Percentiles rank a stretch among this genome's conserved stretches.
phyloP scores from a whole-genome alignment of 2,797 vertebrate genomes.

The Jordanella pulchra region DNA sequence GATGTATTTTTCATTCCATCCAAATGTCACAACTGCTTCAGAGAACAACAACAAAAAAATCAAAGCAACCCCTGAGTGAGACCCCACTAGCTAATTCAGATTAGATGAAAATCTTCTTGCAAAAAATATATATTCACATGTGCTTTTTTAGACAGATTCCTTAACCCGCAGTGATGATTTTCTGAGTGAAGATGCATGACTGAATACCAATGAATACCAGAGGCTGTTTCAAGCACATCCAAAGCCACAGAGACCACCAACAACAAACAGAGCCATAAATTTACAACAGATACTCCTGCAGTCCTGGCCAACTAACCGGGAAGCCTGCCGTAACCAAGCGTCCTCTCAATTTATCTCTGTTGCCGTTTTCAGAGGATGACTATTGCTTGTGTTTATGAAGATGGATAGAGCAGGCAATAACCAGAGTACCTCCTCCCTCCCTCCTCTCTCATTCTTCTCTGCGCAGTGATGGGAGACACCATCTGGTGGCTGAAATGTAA shows the following conservation, averaged over 20 bases:
- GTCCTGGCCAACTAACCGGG: slow-evolving; percentile 55
- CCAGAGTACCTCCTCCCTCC: slow-evolving; percentile 35
- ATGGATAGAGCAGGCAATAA: slow-evolving; percentile 65
- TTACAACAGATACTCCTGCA: slow-evolving; percentile 47
- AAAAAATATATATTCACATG: not conserved
- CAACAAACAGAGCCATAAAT: slow-evolving; percentile 49
- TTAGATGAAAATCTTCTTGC: not conserved
- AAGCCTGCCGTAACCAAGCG: slow-evolving; percentile 56
- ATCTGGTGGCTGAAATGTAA: slow-evolving; percentile 71
- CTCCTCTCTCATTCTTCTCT: slow-evolving; percentile 28
- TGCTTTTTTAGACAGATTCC: slow-evolving; percentile 1
- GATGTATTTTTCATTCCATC: not conserved
- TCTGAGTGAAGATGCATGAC: slow-evolving; percentile 30
- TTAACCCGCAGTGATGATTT: slow-evolving; percentile 14
- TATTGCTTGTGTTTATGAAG: slow-evolving; percentile 72
- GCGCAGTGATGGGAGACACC: slow-evolving; percentile 66
- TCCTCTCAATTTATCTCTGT: slow-evolving; percentile 61
- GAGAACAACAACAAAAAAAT: not conserved
- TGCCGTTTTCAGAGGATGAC: slow-evolving; percentile 67
- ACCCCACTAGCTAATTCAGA: not conserved
- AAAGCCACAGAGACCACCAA: slow-evolving; percentile 49
- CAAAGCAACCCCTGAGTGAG: not conserved
- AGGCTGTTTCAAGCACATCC: slow-evolving; percentile 36
- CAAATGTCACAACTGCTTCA: slow-evolving; percentile 2
- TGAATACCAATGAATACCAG: slow-evolving; percentile 40